Evolutionary conservation across 2,113 vertebrate species (phyloP), one percentile per base, ranked within the genome.

Genomic region (Reinhardtius hippoglossoides): DNA sequence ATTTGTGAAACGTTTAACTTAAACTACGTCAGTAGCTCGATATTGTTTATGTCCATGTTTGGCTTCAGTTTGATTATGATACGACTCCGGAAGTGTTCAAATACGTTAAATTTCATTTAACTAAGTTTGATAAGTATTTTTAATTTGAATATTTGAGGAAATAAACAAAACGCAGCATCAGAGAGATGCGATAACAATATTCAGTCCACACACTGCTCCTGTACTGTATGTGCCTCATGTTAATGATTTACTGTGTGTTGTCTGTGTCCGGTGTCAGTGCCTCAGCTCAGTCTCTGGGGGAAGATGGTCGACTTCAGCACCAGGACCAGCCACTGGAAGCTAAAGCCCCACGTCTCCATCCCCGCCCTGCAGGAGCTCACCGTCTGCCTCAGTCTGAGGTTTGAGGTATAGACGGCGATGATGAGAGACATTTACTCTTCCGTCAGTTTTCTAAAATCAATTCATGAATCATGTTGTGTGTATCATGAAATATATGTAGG

Each of bases 321-420:
- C 1, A 3, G 4, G 1, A 90, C 87, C 24, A 88, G 62, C 46
- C 90, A 92, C 26, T 95, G 92, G 83, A 84, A 13, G 9, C 76
- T 97, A 44, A 76, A 60, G 6, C 83, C 74, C 3, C 27, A 83
- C 0, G 50, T 84, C 18, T 55, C 20, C 35, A 80, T 97, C 62
- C 95, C 96, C 0, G 52, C 76, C 56, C 90, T 98, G 24, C 86
- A 90, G 18, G 88, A 84, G 61, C 84, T 97, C 80, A 97, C 95
- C 0, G 88, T 92, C 21, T 97, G 96, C 72, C 31, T 96, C 58
- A 90, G 94, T 55, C 52, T 98, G 1, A 84, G 86, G 59, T 76
- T 70, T 4, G 54, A 86, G 23, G 84, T 90, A 76, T 0, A 50
- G 14, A 56, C 24, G 16, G 50, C 6, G 14, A 76, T 23, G 14